These are phyloP conservation scores for Cosmia trapezina DNA, from an alignment of 2,888 invertebrate genomes.

Conservation along the genomic window DNA sequence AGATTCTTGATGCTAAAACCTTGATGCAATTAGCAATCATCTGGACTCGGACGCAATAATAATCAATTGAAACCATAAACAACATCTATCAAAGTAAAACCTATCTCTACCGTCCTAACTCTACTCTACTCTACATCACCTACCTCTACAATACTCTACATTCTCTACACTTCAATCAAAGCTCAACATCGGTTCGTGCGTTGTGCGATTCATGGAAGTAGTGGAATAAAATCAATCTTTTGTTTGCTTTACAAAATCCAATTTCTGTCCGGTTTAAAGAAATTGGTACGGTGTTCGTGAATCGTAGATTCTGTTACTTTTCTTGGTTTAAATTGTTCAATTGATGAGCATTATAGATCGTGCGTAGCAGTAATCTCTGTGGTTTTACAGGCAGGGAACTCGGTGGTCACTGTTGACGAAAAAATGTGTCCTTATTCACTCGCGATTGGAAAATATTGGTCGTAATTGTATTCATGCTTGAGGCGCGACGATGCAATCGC, in stretches of 20 bases:
- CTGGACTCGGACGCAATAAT: too few species aligned
- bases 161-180: slow-evolving; percentile 4
- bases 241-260: slow-evolving; percentile 59
- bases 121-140: slow-evolving; percentile 34
- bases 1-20: too few species aligned
- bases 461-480: slow-evolving; percentile 53
- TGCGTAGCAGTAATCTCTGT: slow-evolving; percentile 70
- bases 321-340: slow-evolving; percentile 20
- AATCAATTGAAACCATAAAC: slow-evolving; percentile 53
- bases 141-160: too few species aligned
- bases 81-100: slow-evolving; percentile 25
- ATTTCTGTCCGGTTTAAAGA: slow-evolving; percentile 38
- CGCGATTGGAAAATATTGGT: slow-evolving; percentile 65
- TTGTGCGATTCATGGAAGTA: slow-evolving; percentile 63
- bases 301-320: slow-evolving; percentile 21
- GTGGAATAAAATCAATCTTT: slow-evolving; percentile 69
- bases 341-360: slow-evolving; percentile 43
- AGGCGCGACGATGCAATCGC: slow-evolving; percentile 72
- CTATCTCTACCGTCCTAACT: not conserved
- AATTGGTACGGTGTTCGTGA: slow-evolving; percentile 52
- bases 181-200: slow-evolving; percentile 54
- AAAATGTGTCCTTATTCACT: slow-evolving; percentile 69
- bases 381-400: slow-evolving; percentile 64
- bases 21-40: slow-evolving; percentile 1
- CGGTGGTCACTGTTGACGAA: slow-evolving; percentile 73